Percentiles rank a stretch among this genome's conserved stretches.
Conservation (phyloP, 35 echinoderm and acorn worm species). For the Diadema setosum region DNA sequence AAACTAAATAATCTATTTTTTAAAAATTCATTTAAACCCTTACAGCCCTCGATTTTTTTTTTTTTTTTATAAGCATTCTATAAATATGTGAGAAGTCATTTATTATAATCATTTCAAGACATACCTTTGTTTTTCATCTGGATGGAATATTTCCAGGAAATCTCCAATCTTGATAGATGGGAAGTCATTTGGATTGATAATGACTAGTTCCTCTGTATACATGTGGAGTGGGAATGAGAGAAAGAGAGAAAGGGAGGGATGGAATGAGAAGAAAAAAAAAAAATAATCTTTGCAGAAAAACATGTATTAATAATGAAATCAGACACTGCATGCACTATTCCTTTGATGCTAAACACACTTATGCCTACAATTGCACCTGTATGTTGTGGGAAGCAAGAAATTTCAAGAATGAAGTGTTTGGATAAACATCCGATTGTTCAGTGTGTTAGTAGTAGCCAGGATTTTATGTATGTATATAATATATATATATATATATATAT, state of each 20-base stretch:
- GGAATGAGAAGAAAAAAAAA: not conserved
- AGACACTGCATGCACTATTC: not conserved
- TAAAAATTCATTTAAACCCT: no score
- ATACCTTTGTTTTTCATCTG: conserved; percentile 81
- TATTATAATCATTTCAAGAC: no score
- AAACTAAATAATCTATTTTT: no score
- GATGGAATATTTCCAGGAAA: conserved; percentile 94
- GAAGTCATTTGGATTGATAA: conserved; percentile 95
- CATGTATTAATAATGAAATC: not conserved
- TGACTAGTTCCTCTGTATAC: conserved; percentile 83
- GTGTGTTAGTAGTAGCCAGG: no score
- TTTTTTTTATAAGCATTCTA: no score
- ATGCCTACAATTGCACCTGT: not conserved
- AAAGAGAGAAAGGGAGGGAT: not conserved
- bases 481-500: no score
- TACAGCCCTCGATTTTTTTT: no score
- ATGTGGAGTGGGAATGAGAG: not conserved
- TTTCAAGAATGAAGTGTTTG: no score
- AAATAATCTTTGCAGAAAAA: not conserved
- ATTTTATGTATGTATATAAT: no score
- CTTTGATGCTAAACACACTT: not conserved
- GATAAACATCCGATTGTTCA: no score
- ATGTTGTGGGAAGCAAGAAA: no score
- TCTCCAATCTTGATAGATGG: conserved; percentile 85
- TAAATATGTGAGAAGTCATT: not conserved